Percentiles rank a stretch among this genome's conserved stretches.
Conservation (phyloP, 1,140 invertebrate species). For the Cherax destructor region DNA sequence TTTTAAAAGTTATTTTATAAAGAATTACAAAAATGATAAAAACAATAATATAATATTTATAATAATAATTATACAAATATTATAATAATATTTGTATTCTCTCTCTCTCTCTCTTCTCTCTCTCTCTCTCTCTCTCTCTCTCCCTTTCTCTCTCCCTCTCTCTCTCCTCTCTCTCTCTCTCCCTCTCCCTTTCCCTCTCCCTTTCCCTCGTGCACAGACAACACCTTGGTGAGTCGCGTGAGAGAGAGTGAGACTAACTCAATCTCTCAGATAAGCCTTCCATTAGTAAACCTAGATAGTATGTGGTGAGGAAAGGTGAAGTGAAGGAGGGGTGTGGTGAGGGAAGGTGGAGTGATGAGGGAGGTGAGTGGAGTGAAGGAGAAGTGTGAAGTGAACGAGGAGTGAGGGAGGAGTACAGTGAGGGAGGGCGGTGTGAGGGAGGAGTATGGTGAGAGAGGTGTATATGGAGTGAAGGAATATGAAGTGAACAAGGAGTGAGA, state of each 20-base stretch:
- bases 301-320: neutral
- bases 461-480: too few species aligned
- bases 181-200: neutral
- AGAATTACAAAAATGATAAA: too few species aligned
- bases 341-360: neutral
- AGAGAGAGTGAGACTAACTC: neutral
- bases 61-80: too few species aligned
- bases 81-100: too few species aligned
- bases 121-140: too few species aligned
- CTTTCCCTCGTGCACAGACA: neutral
- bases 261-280: neutral
- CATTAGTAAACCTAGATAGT: constrained; percentile 3
- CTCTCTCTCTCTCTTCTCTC: too few species aligned
- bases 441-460: neutral
- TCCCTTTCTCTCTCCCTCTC: too few species aligned
- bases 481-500: neutral
- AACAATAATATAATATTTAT: too few species aligned
- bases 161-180: neutral
- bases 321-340: neutral
- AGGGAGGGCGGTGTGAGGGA: neutral
- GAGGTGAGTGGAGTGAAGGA: neutral
- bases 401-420: neutral
- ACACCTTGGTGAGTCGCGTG: neutral
- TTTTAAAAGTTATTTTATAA: too few species aligned
- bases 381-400: neutral